phyloP scores from a whole-genome alignment of 2,888 invertebrate genomes.

The Polydrusus cervinus region DNA sequence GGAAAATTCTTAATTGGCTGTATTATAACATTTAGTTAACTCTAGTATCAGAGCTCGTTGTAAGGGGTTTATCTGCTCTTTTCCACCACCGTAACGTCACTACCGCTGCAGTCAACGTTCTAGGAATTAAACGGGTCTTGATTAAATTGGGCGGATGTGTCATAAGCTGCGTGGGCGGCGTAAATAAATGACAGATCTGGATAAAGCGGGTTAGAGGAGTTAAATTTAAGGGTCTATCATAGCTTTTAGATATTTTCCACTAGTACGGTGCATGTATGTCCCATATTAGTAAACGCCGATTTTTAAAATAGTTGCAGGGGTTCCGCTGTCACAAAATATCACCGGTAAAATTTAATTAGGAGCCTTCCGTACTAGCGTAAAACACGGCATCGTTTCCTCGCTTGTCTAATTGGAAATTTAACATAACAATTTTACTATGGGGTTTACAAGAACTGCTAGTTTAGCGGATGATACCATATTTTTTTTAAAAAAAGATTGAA shows the following conservation, averaged over 20 bases:
- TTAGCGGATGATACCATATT: no score
- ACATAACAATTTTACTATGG: no score
- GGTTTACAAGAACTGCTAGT: no score
- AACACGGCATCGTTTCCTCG: no score
- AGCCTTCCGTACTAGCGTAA: no score
- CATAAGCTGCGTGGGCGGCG: not conserved
- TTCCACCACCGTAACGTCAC: conserved; percentile 11
- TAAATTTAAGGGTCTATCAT: no score
- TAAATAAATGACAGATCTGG: not conserved
- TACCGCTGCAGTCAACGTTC: conserved; percentile 27
- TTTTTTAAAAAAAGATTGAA: no score
- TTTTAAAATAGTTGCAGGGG: not conserved
- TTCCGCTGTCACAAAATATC: no score
- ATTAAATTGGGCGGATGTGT: conserved; percentile 6
- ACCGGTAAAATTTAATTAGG: no score
- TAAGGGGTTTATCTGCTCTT: not conserved
- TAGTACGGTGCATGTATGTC: not conserved
- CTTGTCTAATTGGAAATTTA: no score
- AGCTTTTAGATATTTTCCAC: no score
- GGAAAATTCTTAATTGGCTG: not conserved
- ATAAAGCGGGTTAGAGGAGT: not conserved
- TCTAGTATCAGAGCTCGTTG: conserved; percentile 1
- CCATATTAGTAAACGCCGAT: not conserved
- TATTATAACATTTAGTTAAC: not conserved
- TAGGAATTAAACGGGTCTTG: conserved; percentile 6